phyloP scores from a whole-genome alignment of 2,797 vertebrate genomes.

The Hippoglossus hippoglossus region DNA sequence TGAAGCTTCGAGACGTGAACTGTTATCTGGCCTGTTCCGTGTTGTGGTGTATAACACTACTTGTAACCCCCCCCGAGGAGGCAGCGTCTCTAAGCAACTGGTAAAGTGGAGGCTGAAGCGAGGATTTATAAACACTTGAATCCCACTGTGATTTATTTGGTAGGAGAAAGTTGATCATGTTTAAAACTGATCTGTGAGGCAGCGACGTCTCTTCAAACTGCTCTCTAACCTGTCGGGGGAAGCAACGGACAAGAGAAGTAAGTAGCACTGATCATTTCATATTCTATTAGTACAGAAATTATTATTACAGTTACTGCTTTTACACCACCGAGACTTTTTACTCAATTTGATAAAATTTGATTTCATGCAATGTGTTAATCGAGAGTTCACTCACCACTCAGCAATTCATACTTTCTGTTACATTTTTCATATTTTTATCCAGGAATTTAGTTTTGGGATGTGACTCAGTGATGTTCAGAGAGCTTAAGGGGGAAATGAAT shows the following conservation, averaged over 20 bases:
- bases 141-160: slow-evolving; percentile 81
- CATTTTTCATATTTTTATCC: too few species aligned
- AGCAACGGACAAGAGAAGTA: slow-evolving; percentile 41
- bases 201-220: slow-evolving; percentile 38
- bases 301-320: neutral
- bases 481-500: too few species aligned
- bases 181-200: slow-evolving; percentile 47
- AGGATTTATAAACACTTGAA: slow-evolving; percentile 89
- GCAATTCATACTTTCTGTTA: too few species aligned
- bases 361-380: too few species aligned
- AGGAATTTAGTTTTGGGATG: too few species aligned
- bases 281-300: neutral
- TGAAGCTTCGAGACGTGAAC: slow-evolving; percentile 26
- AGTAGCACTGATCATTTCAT: slow-evolving; percentile 23
- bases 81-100: slow-evolving; percentile 92
- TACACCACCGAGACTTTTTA: too few species aligned
- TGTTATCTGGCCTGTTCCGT: slow-evolving; percentile 64
- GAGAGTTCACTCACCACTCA: too few species aligned
- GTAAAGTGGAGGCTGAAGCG: slow-evolving; percentile 88
- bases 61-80: slow-evolving; percentile 80
- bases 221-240: slow-evolving; percentile 11
- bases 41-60: slow-evolving; percentile 72
- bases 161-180: slow-evolving; percentile 62
- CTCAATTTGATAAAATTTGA: too few species aligned
- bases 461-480: too few species aligned